A percentile compares a stretch with the other conserved stretches of the same genome.
phyloP scores from a whole-genome alignment of 2,797 vertebrate genomes.

The Cuniculus paca region DNA sequence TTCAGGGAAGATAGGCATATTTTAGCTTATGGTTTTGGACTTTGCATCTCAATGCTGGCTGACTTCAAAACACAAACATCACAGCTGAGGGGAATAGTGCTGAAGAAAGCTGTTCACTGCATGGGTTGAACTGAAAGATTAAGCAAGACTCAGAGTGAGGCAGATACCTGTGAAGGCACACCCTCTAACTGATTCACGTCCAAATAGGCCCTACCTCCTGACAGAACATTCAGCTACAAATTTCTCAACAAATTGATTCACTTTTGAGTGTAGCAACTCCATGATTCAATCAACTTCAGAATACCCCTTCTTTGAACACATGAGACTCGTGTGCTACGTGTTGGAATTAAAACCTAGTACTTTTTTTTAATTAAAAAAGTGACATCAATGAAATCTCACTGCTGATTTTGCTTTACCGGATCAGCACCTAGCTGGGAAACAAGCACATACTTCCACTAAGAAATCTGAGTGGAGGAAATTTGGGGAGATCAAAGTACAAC shows the following conservation, averaged over 20 bases:
- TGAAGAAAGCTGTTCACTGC: neutral
- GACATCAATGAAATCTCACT: neutral
- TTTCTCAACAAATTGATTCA: neutral
- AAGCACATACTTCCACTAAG: neutral
- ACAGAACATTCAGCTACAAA: neutral
- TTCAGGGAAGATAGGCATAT: neutral
- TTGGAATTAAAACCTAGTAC: neutral
- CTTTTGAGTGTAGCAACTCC: neutral
- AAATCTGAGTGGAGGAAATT: neutral
- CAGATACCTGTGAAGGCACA: neutral
- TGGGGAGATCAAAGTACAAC: neutral
- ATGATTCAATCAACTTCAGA: neutral
- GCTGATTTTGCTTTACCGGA: neutral
- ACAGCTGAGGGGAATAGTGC: neutral
- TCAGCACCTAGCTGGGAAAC: neutral
- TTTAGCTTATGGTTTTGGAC: neutral
- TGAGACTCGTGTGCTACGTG: neutral
- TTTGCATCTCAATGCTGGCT: neutral
- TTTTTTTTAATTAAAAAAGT: neutral
- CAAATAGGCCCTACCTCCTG: neutral
- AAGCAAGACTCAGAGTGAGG: neutral
- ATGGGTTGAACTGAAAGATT: neutral
- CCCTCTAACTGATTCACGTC: neutral
- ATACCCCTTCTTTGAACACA: neutral
- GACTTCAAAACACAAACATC: neutral